Evolutionary conservation across 2,797 vertebrate genomes (phyloP).

Genomic region (Myripristis jacobus): DNA sequence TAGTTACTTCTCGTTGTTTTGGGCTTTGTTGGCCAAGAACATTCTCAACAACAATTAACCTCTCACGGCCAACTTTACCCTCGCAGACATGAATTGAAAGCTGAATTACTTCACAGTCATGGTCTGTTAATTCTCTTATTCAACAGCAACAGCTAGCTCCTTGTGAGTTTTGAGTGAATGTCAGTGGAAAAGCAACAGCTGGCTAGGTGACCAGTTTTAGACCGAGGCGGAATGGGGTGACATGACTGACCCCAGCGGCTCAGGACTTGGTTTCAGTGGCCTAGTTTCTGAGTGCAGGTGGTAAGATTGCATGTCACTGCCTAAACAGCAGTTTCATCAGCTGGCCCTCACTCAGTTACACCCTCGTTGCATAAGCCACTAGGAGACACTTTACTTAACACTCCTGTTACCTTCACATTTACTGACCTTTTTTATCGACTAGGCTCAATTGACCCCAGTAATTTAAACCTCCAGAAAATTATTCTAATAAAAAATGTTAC

Average conservation of each 20-base stretch:
- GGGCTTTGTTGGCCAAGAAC: constrained; percentile 28
- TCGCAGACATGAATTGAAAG: background rate
- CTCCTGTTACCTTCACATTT: too few species aligned
- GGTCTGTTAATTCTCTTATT: too few species aligned
- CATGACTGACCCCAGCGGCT: background rate
- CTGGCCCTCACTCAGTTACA: constrained; percentile 13
- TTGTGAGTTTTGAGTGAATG: background rate
- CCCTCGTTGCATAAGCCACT: constrained; percentile 32
- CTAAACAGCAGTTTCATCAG: constrained; percentile 59
- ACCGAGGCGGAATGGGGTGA: background rate
- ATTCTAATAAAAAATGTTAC: too few species aligned
- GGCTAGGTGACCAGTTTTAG: background rate
- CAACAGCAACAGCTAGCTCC: too few species aligned
- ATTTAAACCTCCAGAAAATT: too few species aligned
- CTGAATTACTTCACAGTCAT: background rate
- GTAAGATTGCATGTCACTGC: constrained; percentile 33
- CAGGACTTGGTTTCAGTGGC: background rate
- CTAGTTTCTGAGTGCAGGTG: background rate
- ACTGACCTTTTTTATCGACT: too few species aligned
- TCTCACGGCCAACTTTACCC: background rate
- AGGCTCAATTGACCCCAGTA: too few species aligned
- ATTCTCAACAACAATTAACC: constrained; percentile 30
- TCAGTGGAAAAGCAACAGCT: background rate
- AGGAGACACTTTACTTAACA: background rate
- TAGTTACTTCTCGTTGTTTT: background rate